Evolutionary conservation across 2,888 invertebrate genomes (phyloP), one percentile per base, ranked within the genome.

Genomic region (Frankliniella fusca): DNA sequence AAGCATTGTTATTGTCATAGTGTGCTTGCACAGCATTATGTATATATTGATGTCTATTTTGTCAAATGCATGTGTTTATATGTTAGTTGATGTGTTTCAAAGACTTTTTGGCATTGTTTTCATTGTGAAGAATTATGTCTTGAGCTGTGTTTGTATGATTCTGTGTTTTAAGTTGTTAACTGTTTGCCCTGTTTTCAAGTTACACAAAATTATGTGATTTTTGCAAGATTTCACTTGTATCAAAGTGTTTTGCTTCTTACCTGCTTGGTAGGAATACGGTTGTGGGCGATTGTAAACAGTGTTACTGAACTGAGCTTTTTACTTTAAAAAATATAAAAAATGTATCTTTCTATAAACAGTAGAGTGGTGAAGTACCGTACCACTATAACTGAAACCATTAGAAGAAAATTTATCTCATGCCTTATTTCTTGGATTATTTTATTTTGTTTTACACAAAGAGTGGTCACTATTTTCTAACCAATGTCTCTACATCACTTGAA

Each of bases 51-150:
- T 76, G 70, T 76, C 70, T 76, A 76, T 76, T 76, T 76, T 76
- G 70, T 76, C 70, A 76, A 76, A 76, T 76, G 70, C 70, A 76
- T 76, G 70, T 76, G 70, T 76, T 76, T 76, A 76, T 76, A 76
- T 76, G 70, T 76, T 76, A 76, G 70, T 76, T 76, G 70, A 76
- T 76, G 70, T 76, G 70, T 76, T 76, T 76, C 70, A 76, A 76
- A 76, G 70, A 76, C 70, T 76, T 76, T 76, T 76, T 76, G 70
- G 70, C 70, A 76, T 76, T 27, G 12, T 76, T 27, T 76, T 27
- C 23, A 27, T 23, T 76, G 27, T 27, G 27, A 23, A 76, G 23
- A 27, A 23, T 76, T 76, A 76, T 76, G 70, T 76, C 61, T 20
- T 61, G 61, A 15, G 70, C 70, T 23, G n/a, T 54, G 54, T 76